phyloP scores from a whole-genome alignment of 2,888 invertebrate genomes.

The Caradrina kadenii region DNA sequence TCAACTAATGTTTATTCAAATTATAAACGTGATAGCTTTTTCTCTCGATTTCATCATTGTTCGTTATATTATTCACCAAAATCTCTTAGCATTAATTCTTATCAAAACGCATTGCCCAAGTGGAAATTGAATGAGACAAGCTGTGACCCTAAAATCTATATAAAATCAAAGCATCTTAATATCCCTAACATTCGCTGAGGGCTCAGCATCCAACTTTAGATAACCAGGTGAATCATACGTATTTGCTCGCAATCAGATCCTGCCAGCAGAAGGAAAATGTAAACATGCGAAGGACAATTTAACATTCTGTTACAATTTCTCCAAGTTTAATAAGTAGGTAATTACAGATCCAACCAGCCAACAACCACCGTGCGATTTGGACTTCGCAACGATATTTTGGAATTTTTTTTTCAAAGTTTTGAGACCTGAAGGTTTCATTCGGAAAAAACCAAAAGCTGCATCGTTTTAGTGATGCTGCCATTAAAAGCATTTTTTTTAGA shows the following conservation, averaged over 20 bases:
- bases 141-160: conserved; percentile 12
- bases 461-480: too few species aligned
- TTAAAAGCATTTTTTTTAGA: too few species aligned
- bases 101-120: conserved; percentile 28
- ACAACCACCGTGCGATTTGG: background rate
- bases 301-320: conserved; percentile 10
- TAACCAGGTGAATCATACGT: conserved; percentile 43
- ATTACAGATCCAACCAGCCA: background rate
- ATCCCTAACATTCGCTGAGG: conserved; percentile 14
- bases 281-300: conserved; percentile 14
- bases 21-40: conserved; percentile 51
- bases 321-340: conserved; percentile 6
- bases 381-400: background rate
- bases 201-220: conserved; percentile 21
- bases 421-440: background rate
- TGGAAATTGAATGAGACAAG: conserved; percentile 15
- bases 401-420: background rate
- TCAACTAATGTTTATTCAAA: conserved; percentile 65
- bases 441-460: background rate
- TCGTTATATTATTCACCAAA: conserved; percentile 23
- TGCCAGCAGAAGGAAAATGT: conserved; percentile 29
- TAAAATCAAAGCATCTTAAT: conserved; percentile 12
- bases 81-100: conserved; percentile 1
- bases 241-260: conserved; percentile 32
- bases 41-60: conserved; percentile 55